phyloP scores from a whole-genome alignment of 2,888 invertebrate species.

The Tetragonisca angustula region DNA sequence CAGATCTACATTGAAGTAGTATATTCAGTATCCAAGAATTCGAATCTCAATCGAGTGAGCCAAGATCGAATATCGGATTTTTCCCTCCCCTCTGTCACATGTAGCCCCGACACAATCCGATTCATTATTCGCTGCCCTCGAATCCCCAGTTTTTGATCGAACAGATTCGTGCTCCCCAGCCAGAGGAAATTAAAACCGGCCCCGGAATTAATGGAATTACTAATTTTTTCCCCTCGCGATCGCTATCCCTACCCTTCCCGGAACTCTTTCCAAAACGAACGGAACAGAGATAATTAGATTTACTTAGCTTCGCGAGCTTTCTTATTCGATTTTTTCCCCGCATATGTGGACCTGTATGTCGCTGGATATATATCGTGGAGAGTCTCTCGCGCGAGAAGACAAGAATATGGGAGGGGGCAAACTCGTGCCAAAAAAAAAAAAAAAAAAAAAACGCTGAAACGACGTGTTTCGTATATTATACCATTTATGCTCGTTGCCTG shows the following conservation, averaged over 20 bases:
- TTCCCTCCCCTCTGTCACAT: not conserved
- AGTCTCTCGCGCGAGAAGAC: not conserved
- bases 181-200: constrained; percentile 40
- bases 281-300: constrained; percentile 45
- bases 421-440: constrained; percentile 44
- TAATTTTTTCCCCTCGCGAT: constrained; percentile 45
- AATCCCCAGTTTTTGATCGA: constrained; percentile 25
- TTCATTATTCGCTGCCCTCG: constrained; percentile 28
- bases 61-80: constrained; percentile 10
- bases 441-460: constrained; percentile 47
- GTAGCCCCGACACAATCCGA: constrained; percentile 14
- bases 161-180: not conserved
- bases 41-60: no score
- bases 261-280: not conserved
- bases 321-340: not conserved
- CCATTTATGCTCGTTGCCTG: constrained; percentile 48
- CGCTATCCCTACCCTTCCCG: constrained; percentile 10
- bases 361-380: no score
- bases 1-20: constrained; percentile 30
- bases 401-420: not conserved
- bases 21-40: not conserved
- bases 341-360: not conserved
- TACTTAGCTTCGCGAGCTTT: constrained; percentile 15
- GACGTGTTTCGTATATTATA: constrained; percentile 35
- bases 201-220: constrained; percentile 54